Evolutionary conservation across 2,888 invertebrate species (phyloP).

Genomic region (Tipula confusa): DNA sequence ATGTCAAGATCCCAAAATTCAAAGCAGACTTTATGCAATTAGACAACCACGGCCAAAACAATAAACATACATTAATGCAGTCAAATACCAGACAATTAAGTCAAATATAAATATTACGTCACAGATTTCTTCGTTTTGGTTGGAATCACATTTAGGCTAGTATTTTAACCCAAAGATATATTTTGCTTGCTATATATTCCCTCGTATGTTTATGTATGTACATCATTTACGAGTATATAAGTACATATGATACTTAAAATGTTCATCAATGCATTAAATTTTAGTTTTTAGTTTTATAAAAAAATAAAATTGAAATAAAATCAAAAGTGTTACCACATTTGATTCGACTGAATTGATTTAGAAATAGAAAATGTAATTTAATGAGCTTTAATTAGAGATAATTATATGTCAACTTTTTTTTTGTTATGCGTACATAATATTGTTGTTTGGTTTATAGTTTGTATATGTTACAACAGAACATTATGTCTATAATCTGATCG

Average conservation of each 20-base stretch:
- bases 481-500: background rate
- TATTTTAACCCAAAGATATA: conserved; percentile 21
- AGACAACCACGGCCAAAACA: background rate
- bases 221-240: background rate
- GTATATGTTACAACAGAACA: background rate
- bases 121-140: conserved; percentile 28
- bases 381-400: conserved; percentile 5
- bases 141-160: conserved; percentile 10
- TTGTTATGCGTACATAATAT: background rate
- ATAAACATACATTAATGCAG: background rate
- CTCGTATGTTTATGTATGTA: background rate
- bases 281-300: background rate
- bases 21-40: background rate
- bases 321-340: conserved; percentile 31
- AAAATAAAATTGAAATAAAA: background rate
- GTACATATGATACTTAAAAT: conserved; percentile 7
- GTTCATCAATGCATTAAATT: conserved; percentile 31
- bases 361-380: conserved; percentile 14
- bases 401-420: conserved; percentile 1
- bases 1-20: too few relatives aligned
- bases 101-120: conserved; percentile 20
- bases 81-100: background rate
- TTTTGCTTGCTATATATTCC: background rate
- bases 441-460: background rate
- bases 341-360: conserved; percentile 28